phyloP scores from a whole-genome alignment of 1,140 invertebrate genomes.

The Nephila pilipes region DNA sequence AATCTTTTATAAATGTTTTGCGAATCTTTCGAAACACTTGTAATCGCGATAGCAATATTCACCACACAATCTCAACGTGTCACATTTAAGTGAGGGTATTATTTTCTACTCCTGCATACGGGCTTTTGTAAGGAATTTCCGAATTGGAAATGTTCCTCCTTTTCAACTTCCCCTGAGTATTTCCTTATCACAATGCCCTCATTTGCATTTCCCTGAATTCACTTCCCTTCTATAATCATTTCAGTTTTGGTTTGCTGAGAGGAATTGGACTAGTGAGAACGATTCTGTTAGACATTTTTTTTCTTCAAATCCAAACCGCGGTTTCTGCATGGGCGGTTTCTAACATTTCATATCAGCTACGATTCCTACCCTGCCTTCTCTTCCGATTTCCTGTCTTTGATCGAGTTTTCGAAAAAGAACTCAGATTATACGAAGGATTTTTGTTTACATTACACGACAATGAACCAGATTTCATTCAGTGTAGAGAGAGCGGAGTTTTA shows the following conservation, averaged over 20 bases:
- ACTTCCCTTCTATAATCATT: constrained; percentile 18
- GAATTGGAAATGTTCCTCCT: constrained; percentile 49
- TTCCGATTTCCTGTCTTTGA: constrained; percentile 60
- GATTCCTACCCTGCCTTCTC: not conserved
- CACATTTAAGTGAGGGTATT: constrained; percentile 38
- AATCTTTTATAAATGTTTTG: not conserved
- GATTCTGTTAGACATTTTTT: not conserved
- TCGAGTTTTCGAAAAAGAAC: constrained; percentile 24
- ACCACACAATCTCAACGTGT: not conserved
- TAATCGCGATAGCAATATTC: not conserved
- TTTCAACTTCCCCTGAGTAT: constrained; percentile 18
- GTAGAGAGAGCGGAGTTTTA: not conserved
- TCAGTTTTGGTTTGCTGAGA: constrained; percentile 21
- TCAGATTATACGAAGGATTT: constrained; percentile 16
- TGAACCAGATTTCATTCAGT: not conserved
- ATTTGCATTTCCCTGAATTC: constrained; percentile 38
- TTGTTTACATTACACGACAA: constrained; percentile 24
- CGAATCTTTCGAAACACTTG: not conserved
- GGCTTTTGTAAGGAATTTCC: constrained; percentile 32
- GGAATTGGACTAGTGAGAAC: not conserved
- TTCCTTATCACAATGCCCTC: constrained; percentile 45
- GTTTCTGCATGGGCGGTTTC: not conserved
- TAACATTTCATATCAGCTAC: constrained; percentile 24
- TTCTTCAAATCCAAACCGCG: not conserved
- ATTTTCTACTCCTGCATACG: constrained; percentile 26